These are phyloP conservation scores for Thripadectes ignobilis DNA, from an alignment of 2,797 vertebrate species.

Conservation along the genomic window DNA sequence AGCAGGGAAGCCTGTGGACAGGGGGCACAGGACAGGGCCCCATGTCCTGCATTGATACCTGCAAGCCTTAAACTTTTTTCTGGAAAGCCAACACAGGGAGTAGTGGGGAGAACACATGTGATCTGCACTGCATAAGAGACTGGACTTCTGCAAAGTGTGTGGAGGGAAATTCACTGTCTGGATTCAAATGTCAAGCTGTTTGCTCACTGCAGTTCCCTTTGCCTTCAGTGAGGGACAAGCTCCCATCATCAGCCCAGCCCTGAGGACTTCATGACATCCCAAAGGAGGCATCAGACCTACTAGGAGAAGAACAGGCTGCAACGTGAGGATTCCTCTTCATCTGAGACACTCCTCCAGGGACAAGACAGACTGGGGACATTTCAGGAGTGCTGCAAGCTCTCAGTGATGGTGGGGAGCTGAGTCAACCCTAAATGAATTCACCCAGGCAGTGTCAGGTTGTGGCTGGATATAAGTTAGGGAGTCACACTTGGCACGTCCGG, in stretches of 20 bases:
- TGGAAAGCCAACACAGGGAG: not conserved
- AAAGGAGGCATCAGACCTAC: not conserved
- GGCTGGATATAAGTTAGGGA: not conserved
- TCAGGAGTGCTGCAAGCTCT: conserved; percentile 17
- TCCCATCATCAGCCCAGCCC: not conserved
- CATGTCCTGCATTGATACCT: not conserved
- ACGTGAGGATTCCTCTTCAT: not conserved
- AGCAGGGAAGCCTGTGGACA: not conserved
- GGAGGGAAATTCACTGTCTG: not conserved
- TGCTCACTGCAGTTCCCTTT: not conserved
- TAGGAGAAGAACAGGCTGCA: not conserved
- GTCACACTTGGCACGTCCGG: not conserved
- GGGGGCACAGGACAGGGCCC: not conserved
- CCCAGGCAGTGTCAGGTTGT: not conserved
- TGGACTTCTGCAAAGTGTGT: not conserved
- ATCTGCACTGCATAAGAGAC: not conserved
- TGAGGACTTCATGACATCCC: not conserved
- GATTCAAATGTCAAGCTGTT: not conserved
- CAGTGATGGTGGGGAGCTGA: not conserved
- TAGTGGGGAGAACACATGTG: not conserved
- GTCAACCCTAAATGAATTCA: not conserved
- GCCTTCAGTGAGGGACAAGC: not conserved
- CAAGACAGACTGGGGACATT: not conserved
- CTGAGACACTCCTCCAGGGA: not conserved
- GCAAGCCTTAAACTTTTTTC: not conserved